phyloP scores from a whole-genome alignment of 1,140 invertebrate species.

The Ooceraea biroi region DNA sequence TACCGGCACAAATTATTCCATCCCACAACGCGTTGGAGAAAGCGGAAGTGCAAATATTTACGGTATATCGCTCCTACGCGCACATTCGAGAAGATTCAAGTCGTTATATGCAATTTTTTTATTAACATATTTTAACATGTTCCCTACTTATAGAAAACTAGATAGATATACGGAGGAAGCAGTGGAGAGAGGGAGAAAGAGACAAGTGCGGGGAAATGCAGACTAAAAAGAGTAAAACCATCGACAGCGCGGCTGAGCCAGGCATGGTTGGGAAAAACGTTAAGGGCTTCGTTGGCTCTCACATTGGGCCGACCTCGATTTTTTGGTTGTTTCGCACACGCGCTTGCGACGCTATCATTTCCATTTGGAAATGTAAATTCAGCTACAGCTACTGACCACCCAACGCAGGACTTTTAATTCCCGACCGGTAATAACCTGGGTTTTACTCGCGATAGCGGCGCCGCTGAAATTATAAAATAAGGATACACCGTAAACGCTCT shows the following conservation, averaged over 20 bases:
- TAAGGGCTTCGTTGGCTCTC: slow-evolving; percentile 42
- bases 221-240: slow-evolving; percentile 9
- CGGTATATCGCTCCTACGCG: neutral
- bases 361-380: slow-evolving; percentile 57
- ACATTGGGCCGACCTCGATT: neutral
- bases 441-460: slow-evolving; percentile 30
- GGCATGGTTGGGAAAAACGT: slow-evolving; percentile 29
- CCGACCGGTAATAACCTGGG: slow-evolving; percentile 29
- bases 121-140: slow-evolving; percentile 26
- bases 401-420: slow-evolving; percentile 42
- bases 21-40: neutral
- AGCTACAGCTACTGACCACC: neutral
- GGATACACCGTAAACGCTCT: slow-evolving; percentile 37
- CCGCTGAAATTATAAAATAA: slow-evolving; percentile 61
- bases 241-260: neutral
- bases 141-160: neutral
- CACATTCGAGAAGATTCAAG: slow-evolving; percentile 15
- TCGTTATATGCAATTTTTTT: slow-evolving; percentile 15
- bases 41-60: slow-evolving; percentile 36
- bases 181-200: neutral
- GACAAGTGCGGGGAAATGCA: neutral
- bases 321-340: slow-evolving; percentile 20
- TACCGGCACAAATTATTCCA: slow-evolving; percentile 37
- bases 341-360: slow-evolving; percentile 44
- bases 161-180: slow-evolving; percentile 3